A percentile compares a stretch with the other conserved stretches of the same genome.
These are phyloP conservation scores for Scaptomyza graminum DNA, from an alignment of 1,140 invertebrate genomes.

Conservation along the genomic window DNA sequence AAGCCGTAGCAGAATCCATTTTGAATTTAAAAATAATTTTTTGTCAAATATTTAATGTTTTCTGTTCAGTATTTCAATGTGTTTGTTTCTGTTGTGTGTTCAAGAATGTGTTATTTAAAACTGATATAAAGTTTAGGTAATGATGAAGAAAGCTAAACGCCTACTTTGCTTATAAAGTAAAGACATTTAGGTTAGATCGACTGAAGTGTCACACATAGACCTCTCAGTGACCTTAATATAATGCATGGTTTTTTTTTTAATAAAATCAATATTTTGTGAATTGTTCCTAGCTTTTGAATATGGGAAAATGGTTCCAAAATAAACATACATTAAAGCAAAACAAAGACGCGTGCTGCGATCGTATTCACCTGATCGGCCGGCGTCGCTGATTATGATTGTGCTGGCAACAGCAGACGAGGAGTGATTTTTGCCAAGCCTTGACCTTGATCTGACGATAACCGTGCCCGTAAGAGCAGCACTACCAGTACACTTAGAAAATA, in stretches of 20 bases:
- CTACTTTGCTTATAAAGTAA: not conserved
- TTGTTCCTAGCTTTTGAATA: slow-evolving; percentile 24
- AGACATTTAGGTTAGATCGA: too few species aligned
- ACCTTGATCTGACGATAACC: slow-evolving; percentile 56
- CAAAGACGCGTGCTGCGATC: slow-evolving; percentile 59
- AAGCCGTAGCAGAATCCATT: slow-evolving; percentile 37
- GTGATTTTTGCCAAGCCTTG: slow-evolving; percentile 51
- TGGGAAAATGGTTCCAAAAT: slow-evolving; percentile 55
- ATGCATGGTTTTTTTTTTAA: not conserved
- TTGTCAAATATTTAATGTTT: not conserved
- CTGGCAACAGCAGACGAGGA: slow-evolving; percentile 39
- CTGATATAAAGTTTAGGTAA: too few species aligned
- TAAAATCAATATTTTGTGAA: not conserved
- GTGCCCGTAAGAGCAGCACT: not conserved
- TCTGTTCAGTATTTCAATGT: too few species aligned
- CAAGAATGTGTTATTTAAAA: too few species aligned
- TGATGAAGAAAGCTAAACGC: not conserved
- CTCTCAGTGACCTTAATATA: not conserved
- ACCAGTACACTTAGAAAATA: not conserved
- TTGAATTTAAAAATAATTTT: slow-evolving; percentile 23
- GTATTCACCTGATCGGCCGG: slow-evolving; percentile 44
- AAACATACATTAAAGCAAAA: slow-evolving; percentile 51
- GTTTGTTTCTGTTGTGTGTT: too few species aligned
- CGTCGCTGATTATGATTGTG: slow-evolving; percentile 58
- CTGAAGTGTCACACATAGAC: too few species aligned